phyloP scores from a whole-genome alignment of 2,888 invertebrate species.

The Caenorhabditis plicata region DNA sequence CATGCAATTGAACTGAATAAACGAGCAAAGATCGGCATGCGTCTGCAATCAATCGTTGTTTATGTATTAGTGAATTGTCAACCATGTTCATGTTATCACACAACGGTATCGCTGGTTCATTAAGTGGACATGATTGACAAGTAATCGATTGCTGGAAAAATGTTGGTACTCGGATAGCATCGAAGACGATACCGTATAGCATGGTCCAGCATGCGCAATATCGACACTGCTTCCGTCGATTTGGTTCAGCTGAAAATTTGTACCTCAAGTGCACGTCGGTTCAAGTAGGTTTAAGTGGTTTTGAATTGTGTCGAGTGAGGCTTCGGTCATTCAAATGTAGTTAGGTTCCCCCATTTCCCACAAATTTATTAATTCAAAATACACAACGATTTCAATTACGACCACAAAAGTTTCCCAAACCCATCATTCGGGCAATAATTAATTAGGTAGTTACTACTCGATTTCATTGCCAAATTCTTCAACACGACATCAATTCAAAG shows the following conservation, averaged over 20 bases:
- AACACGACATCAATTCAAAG: neutral
- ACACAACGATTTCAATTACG: neutral
- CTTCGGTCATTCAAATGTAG: too few relatives aligned
- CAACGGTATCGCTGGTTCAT: slow-evolving; percentile 24
- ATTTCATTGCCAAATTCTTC: neutral
- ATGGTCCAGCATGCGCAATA: slow-evolving; percentile 25
- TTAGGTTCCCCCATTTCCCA: too few relatives aligned
- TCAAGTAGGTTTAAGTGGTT: neutral
- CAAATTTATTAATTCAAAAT: too few relatives aligned
- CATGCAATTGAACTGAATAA: slow-evolving; percentile 58
- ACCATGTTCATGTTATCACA: slow-evolving; percentile 44
- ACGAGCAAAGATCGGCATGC: slow-evolving; percentile 45
- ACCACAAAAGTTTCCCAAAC: too few relatives aligned
- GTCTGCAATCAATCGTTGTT: slow-evolving; percentile 38
- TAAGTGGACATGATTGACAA: slow-evolving; percentile 28
- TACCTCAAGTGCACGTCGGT: too few relatives aligned
- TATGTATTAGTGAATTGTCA: neutral
- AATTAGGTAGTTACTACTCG: neutral
- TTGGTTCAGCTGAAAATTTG: slow-evolving; percentile 26
- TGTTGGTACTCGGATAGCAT: neutral
- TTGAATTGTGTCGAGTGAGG: too few relatives aligned
- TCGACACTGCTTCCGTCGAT: slow-evolving; percentile 32
- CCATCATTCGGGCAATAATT: neutral
- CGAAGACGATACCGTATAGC: slow-evolving; percentile 6
- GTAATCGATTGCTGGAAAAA: slow-evolving; percentile 12